A percentile compares a stretch with the other conserved stretches of the same genome.
These are phyloP conservation scores for Heliconius charithonia DNA, from an alignment of 2,888 invertebrate genomes.

Conservation along the genomic window DNA sequence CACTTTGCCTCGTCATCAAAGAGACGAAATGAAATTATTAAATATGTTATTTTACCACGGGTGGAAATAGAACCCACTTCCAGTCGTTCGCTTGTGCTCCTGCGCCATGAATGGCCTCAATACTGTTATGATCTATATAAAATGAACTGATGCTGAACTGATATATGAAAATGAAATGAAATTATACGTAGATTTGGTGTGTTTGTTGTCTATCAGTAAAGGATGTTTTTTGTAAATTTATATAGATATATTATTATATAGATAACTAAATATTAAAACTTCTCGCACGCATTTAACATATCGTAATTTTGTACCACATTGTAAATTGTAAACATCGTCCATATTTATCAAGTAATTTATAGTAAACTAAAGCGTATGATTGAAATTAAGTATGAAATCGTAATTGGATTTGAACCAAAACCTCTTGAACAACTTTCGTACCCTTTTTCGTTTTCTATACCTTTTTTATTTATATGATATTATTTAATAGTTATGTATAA, in stretches of 20 bases:
- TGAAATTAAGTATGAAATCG: background rate
- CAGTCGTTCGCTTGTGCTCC: no score
- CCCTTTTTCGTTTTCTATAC: no score
- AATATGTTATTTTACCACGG: no score
- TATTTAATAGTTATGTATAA: no score
- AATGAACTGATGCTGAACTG: no score
- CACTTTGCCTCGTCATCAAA: no score
- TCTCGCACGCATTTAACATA: background rate
- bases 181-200: background rate
- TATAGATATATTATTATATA: no score
- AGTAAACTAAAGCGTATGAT: background rate
- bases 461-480: no score
- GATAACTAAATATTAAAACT: background rate
- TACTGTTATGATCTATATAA: background rate
- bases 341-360: background rate
- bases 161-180: no score
- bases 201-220: background rate
- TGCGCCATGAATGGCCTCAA: no score
- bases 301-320: background rate
- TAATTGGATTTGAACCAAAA: background rate
- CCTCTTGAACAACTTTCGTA: background rate
- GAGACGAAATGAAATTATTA: no score
- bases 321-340: background rate
- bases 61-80: no score
- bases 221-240: background rate